Evolutionary conservation across 2,888 invertebrate species (phyloP), one percentile per base, ranked within the genome.

Genomic region (Teinopalpus imperialis): DNA sequence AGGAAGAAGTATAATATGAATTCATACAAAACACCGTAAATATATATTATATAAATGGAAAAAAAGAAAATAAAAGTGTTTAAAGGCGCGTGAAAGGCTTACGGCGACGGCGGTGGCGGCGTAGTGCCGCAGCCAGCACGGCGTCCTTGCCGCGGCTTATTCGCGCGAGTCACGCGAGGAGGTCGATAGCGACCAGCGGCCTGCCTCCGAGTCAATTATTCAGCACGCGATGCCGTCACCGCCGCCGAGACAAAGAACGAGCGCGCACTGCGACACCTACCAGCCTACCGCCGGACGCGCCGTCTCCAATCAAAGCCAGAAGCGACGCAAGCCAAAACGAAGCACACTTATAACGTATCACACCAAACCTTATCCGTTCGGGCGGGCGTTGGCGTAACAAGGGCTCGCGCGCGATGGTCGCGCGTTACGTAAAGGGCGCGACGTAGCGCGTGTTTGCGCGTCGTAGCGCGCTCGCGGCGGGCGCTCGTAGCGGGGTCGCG

Each of bases 351-450:
- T 63, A 63, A 69, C 61, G 62, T 58, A 69, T 62, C 80, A 79
- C 81, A 71, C 64, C 70, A 61, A 66, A 64, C 66, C 68, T 70
- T 69, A 61, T 69, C 67, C 67, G 56, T 57, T 54, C 53, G 56
- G 52, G 56, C 57, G 57, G 57, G 57, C 54, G 54, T 47, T 48
- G 63, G 60, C 48, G 59, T 47, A 48, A 59, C 61, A 62, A 66
- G 59, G 46, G 43, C 50, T 57, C 59, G 66, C 72, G 74, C 72
- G 70, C 72, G 74, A 53, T 76, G 80, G 68, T 69, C 78, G 83
- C 85, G 83, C 83, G 83, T 85, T 86, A 83, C 83, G 85, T 85
- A 81, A 83, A 82, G 75, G 80, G 81, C 81, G 82, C 82, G 78
- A 73, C 71, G 69, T 60, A 63, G 77, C 78, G 81, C 81, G 62